Evolutionary conservation across 2,797 vertebrate genomes (phyloP), one percentile per base, ranked within the genome.

Genomic region (Galagoides demidoff): DNA sequence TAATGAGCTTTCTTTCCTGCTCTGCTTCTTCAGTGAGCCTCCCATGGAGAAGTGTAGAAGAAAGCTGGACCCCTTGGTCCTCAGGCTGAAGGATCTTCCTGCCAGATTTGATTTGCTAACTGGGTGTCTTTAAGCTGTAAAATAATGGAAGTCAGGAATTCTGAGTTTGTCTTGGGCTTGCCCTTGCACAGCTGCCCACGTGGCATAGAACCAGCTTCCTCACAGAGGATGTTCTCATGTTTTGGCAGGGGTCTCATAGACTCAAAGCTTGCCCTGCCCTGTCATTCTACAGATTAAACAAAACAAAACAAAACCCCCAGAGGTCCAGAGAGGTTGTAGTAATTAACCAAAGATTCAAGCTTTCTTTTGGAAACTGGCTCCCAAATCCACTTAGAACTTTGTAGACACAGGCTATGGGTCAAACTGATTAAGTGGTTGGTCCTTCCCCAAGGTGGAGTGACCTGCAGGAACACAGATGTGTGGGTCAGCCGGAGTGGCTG

Each of bases 281-380:
- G 31, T 76, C 81, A 64, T 70, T 89, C 9, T 29, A 23, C 22
- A 93, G 63, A n/a, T 31, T 17, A 55, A 90, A 34, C 20, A 73
- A 73, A 73, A n/a, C 70, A 43, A 27, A 43, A 71, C 37, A 43
- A 78, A 63, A 43, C 43, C 45, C 45, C 14, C 49, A 70, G 57
- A 59, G 77, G 7, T 29, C 39, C 31, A 63, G 66, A 95, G 55
- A 81, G 22, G 34, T 39, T 19, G 27, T 37, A 23, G 14, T 45
- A 93, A 68, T 29, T 23, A 85, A 31, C 16, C 17, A 43, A 57
- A 85, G 34, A 81, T 55, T 27, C 90, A 68, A 29, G 2, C 3
- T 82, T 22, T 37, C 77, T 74, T 89, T 86, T 79, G 29, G 34
- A 70, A 22, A 4, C 43, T 84, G 81, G 34, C 55, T 87, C 90